Conservation (phyloP, 1,140 invertebrate genomes). For the Pogonomyrmex barbatus region DNA sequence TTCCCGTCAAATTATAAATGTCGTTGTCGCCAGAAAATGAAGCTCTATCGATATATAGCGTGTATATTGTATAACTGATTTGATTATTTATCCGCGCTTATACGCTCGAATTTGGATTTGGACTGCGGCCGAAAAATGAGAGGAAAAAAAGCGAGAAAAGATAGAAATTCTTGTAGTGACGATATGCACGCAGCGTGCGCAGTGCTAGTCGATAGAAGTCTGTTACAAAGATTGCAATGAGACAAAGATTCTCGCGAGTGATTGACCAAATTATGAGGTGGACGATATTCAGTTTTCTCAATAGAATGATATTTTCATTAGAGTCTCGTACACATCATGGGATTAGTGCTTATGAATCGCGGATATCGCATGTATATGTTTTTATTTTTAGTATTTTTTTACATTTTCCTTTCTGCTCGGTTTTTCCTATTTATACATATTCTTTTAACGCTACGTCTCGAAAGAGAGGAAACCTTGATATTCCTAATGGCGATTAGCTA, state of each 20-base stretch:
- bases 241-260: neutral
- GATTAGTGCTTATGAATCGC: constrained; percentile 35
- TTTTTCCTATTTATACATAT: constrained; percentile 32
- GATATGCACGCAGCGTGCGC: neutral
- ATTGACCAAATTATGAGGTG: constrained; percentile 17
- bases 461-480: neutral
- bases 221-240: constrained; percentile 10
- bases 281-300: neutral
- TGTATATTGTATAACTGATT: constrained; percentile 54
- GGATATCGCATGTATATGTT: constrained; percentile 20
- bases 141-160: neutral
- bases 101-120: constrained; percentile 23
- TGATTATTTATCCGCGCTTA: constrained; percentile 48
- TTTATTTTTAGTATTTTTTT: constrained; percentile 1
- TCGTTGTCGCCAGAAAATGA: constrained; percentile 26
- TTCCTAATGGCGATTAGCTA: neutral
- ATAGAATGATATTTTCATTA: constrained; percentile 35
- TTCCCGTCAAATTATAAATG: constrained; percentile 48
- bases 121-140: neutral
- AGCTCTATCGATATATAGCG: constrained; percentile 49
- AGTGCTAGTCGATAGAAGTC: constrained; percentile 28
- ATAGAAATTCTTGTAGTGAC: neutral
- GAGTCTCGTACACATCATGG: neutral
- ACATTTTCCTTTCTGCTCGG: neutral
- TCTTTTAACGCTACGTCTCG: constrained; percentile 1